phyloP scores from a whole-genome alignment of 2,113 vertebrate species.

The Poeciliopsis prolifica region DNA sequence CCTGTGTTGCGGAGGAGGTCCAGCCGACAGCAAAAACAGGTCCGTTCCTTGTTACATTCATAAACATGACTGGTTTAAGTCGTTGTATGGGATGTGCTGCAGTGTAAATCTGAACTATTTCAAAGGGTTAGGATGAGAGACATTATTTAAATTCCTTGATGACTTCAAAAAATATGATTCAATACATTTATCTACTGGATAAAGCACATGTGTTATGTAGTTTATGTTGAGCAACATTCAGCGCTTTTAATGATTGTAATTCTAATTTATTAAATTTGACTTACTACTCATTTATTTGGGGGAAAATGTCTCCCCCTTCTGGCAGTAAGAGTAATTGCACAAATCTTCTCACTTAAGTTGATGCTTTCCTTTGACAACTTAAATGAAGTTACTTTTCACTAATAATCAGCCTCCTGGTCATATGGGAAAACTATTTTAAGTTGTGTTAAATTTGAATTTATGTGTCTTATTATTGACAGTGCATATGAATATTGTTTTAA shows the following conservation, averaged over 20 bases:
- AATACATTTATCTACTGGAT: neutral
- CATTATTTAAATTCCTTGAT: neutral
- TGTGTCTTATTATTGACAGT: no score
- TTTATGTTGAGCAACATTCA: neutral
- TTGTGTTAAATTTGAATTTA: neutral
- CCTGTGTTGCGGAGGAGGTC: constrained; percentile 79
- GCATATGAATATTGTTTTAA: no score
- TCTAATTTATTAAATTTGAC: neutral
- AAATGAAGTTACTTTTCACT: neutral
- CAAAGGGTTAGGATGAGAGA: neutral
- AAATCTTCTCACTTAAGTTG: neutral
- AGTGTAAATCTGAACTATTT: neutral
- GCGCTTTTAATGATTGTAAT: neutral
- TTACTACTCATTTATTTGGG: neutral
- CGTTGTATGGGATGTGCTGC: neutral
- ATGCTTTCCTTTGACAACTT: neutral
- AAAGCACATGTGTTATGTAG: neutral
- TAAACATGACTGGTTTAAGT: neutral
- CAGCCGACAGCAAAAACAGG: constrained; percentile 84
- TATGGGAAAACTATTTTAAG: neutral
- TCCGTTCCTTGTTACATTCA: constrained; percentile 40
- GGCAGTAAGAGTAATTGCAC: neutral
- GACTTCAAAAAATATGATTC: neutral
- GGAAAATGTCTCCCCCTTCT: neutral
- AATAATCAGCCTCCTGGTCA: neutral